Base-by-base conservation (phyloP, 2,113 vertebrate genomes). In the Channa maculata region DNA sequence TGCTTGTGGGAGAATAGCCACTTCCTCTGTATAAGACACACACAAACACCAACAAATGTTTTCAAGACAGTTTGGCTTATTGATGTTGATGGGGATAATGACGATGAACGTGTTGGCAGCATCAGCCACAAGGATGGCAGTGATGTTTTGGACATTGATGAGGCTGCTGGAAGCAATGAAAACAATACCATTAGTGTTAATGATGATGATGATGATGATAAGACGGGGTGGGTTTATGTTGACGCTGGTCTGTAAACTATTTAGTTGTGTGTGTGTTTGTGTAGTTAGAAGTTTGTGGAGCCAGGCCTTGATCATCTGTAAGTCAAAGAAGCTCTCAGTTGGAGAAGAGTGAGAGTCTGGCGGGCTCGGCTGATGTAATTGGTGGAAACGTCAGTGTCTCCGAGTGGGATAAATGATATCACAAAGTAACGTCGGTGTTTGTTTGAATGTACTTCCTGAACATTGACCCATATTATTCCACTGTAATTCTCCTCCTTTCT, bases 1-100 rank as follows among this genome's bases (percentile, higher is more conserved):
- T 76, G 88, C 77, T 81, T 86, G 84, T 86, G 90, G 88, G 88
- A 89, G 86, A 89, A 82, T 66, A 83, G 82, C 87, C 78, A 91
- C 90, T 92, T 90, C 92, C 90, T 89, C 83, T 76, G 64, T 75
- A 71, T 84, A 61, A 71, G 78, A 66, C 45, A 63, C 71, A 75
- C 65, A 77, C 77, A 81, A 80, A 77, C 70, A 54, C 8, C 51
- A 71, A 76, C 58, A 81, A 77, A 2, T 61, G 73, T 64, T 84
- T 70, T 54, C 5, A 8, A 39, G 60, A 38, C 33, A 6, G 61
- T 38, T 49, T 43, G 37, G 34, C 62, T 5, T 12, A 1, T 7
- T 58, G 54, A n/a, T 15, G 15, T 13, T 51, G 43, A 60, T 15
- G 2, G 13, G 37, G 34, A 33, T 36, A 37, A 45, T 36, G 38